Evolutionary conservation across 2,888 invertebrate species (phyloP).

Genomic region (Danaus chrysippus): DNA sequence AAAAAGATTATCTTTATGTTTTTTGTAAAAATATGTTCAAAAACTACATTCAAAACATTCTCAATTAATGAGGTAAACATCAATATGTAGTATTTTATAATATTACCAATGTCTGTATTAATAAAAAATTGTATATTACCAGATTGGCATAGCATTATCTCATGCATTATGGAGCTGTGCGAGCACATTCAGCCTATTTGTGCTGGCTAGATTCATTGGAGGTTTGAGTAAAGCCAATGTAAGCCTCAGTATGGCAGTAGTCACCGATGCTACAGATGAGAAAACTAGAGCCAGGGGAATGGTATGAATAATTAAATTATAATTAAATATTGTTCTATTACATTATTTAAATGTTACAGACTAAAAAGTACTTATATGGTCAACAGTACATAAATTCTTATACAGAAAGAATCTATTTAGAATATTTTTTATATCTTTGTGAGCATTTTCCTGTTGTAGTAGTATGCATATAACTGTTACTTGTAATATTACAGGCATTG

Average conservation of each 20-base stretch:
- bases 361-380: no score
- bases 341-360: neutral
- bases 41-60: neutral
- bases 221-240: slow-evolving; percentile 98
- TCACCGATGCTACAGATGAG: slow-evolving; percentile 92
- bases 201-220: slow-evolving; percentile 94
- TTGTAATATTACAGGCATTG: slow-evolving; percentile 84
- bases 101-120: neutral
- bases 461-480: neutral
- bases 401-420: neutral
- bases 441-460: no score
- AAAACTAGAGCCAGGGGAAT: slow-evolving; percentile 95
- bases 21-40: neutral
- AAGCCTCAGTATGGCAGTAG: slow-evolving; percentile 95
- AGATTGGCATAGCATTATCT: slow-evolving; percentile 91
- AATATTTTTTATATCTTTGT: neutral
- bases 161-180: slow-evolving; percentile 95
- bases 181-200: slow-evolving; percentile 92
- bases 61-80: no score
- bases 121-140: slow-evolving; percentile 40
- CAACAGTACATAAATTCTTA: neutral
- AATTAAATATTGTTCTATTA: neutral
- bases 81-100: neutral
- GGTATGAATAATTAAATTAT: slow-evolving; percentile 77
- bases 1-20: neutral